Conservation (phyloP, 2,797 vertebrate species). For the Myripristis jacobus region DNA sequence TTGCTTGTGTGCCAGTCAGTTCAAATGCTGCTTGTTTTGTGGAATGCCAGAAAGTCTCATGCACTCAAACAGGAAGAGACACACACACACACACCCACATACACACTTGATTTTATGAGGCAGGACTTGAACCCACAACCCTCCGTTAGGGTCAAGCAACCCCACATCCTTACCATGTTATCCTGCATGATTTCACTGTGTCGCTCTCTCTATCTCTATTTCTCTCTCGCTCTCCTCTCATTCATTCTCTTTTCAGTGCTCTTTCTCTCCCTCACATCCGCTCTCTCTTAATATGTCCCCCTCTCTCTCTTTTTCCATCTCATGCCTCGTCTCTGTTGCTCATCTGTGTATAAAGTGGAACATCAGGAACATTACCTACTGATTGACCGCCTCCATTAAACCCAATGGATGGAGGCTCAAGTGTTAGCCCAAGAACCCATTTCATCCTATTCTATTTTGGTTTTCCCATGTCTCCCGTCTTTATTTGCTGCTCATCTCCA, state of each 20-base stretch:
- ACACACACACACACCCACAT: constrained; percentile 19
- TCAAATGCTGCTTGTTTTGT: neutral
- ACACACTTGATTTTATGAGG: constrained; percentile 20
- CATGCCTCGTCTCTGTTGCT: constrained; percentile 36
- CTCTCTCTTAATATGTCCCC: constrained; percentile 9
- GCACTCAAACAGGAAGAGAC: constrained; percentile 20
- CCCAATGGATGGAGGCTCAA: constrained; percentile 54
- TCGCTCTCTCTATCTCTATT: constrained; percentile 9
- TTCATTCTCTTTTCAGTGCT: neutral
- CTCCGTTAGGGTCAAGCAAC: constrained; percentile 20
- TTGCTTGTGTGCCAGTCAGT: too few relatives aligned
- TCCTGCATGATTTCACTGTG: constrained; percentile 62
- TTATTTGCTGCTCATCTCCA: constrained; percentile 69
- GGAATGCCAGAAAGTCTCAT: constrained; percentile 1
- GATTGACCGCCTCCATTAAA: constrained; percentile 63
- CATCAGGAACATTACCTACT: constrained; percentile 52
- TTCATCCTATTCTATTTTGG: constrained; percentile 57
- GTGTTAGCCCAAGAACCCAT: constrained; percentile 52
- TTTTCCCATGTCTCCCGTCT: constrained; percentile 54
- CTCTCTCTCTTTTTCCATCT: constrained; percentile 28
- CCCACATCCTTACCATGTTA: constrained; percentile 39
- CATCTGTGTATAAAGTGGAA: constrained; percentile 51
- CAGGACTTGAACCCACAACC: constrained; percentile 16
- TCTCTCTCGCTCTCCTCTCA: constrained; percentile 11
- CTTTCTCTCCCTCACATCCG: constrained; percentile 8